Conservation (phyloP, 1,140 invertebrate species). For the Doryteuthis pealeii region DNA sequence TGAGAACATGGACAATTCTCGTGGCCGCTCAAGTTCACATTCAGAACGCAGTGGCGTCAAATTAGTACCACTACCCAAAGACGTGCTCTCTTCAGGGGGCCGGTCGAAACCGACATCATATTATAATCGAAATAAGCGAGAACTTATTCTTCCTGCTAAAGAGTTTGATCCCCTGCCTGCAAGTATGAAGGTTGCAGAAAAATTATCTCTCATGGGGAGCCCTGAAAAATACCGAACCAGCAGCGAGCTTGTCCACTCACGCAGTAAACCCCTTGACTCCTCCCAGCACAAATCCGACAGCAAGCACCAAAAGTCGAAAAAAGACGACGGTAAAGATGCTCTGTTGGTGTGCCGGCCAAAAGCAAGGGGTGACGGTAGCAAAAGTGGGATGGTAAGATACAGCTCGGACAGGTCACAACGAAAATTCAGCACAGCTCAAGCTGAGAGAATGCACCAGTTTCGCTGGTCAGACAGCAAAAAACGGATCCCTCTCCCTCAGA, state of each 20-base stretch:
- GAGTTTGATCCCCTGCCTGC: background rate
- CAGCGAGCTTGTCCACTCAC: background rate
- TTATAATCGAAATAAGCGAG: constrained; percentile 1
- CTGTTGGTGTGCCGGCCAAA: constrained; percentile 10
- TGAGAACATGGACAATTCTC: background rate
- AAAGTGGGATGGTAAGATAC: background rate
- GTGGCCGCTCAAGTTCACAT: background rate
- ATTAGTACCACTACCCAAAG: background rate
- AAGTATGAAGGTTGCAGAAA: constrained; percentile 2
- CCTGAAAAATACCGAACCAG: background rate
- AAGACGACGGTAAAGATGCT: background rate
- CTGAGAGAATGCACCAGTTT: background rate
- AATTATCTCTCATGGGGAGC: background rate
- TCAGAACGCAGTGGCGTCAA: constrained; percentile 6
- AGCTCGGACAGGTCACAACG: background rate
- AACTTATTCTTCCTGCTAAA: constrained; percentile 1
- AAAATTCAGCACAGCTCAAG: constrained; percentile 3
- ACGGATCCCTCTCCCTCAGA: background rate
- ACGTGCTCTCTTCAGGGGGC: background rate
- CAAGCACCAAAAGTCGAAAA: background rate
- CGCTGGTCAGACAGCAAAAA: constrained; percentile 6
- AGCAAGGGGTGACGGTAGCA: background rate
- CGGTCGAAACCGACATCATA: background rate
- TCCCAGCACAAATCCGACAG: background rate
- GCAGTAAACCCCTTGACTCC: background rate